Evolutionary conservation across 2,113 vertebrate genomes (phyloP).

Genomic region (Neodontobutis hainanensis): DNA sequence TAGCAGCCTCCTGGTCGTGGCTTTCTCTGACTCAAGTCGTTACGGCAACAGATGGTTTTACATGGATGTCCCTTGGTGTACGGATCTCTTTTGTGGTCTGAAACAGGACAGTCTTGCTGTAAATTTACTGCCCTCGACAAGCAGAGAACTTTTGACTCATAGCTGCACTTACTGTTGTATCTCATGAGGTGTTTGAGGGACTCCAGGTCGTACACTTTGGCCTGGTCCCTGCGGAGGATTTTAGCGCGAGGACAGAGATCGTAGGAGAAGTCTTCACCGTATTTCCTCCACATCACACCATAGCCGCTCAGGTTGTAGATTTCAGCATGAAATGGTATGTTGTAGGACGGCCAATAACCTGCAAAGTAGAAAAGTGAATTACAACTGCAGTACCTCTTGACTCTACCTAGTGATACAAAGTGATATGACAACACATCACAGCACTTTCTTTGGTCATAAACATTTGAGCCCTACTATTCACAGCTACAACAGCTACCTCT

Average conservation of each 20-base stretch:
- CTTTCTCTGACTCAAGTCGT: conserved; percentile 79
- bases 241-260: conserved; percentile 89
- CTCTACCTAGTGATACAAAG: background rate
- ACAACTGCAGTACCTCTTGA: background rate
- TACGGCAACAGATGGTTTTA: conserved; percentile 90
- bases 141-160: accelerated
- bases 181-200: conserved; percentile 91
- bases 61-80: conserved; percentile 86
- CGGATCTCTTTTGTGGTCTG: conserved; percentile 86
- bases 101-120: conserved; percentile 33
- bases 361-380: background rate
- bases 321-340: conserved; percentile 86
- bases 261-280: conserved; percentile 87
- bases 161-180: conserved; percentile 86
- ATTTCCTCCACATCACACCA: conserved; percentile 74
- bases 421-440: background rate
- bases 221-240: conserved; percentile 91
- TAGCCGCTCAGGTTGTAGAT: conserved; percentile 90
- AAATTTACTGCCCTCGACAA: background rate
- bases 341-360: conserved; percentile 95
- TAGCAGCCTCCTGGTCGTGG: conserved; percentile 87
- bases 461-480: no score
- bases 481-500: conserved; percentile 75
- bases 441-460: no score
- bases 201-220: conserved; percentile 78